Evolutionary conservation across 2,797 vertebrate species (phyloP).

Genomic region (Sebastiscus tertius): DNA sequence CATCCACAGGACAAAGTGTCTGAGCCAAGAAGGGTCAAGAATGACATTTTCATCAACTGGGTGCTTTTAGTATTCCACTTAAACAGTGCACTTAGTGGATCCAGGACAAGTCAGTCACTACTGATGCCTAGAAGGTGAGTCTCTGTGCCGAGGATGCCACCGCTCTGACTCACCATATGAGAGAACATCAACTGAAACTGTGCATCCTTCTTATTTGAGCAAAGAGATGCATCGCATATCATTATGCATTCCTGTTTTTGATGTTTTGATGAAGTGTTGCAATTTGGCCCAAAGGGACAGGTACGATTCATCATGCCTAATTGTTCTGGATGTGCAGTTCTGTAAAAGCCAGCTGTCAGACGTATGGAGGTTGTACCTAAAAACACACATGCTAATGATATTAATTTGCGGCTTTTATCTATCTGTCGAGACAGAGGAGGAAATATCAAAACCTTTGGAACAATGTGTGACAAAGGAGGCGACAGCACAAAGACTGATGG

Average conservation of each 20-base stretch:
- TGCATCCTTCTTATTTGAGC: constrained; percentile 42
- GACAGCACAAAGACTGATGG: constrained; percentile 70
- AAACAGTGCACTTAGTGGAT: constrained; percentile 28
- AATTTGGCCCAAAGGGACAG: constrained; percentile 71
- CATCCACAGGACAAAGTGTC: constrained; percentile 11
- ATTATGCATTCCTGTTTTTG: constrained; percentile 69
- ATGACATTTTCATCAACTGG: constrained; percentile 25
- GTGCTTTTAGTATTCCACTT: constrained; percentile 14
- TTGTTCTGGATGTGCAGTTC: constrained; percentile 68
- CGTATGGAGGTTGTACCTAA: constrained; percentile 43
- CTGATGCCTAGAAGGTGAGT: neutral
- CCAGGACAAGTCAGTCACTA: constrained; percentile 23
- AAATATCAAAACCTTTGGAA: constrained; percentile 72
- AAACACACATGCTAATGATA: constrained; percentile 73
- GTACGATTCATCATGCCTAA: constrained; percentile 69
- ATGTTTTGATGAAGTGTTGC: constrained; percentile 72
- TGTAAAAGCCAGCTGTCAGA: constrained; percentile 61
- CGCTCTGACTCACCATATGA: constrained; percentile 2
- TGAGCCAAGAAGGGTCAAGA: constrained; percentile 29
- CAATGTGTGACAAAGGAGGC: constrained; percentile 70
- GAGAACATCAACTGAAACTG: constrained; percentile 32
- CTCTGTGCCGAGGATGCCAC: constrained; percentile 1
- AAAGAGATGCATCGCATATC: constrained; percentile 50
- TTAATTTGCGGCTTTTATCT: constrained; percentile 75
- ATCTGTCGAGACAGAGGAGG: constrained; percentile 66